phyloP scores from a whole-genome alignment of 35 echinoderm and acorn worm genomes.

The Nesometra sesokonis region DNA sequence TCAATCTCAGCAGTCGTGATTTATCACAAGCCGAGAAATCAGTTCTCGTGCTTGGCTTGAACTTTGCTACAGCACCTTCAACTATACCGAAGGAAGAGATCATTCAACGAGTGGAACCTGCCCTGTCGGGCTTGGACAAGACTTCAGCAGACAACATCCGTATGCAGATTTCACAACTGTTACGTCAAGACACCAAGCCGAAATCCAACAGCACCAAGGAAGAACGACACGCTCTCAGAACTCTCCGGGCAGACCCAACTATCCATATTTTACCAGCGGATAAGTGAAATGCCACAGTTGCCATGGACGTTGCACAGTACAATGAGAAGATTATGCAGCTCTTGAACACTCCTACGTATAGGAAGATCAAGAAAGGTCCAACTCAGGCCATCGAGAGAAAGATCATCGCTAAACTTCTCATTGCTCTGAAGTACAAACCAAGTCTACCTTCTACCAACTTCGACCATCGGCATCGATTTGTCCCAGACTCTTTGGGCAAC shows the following conservation, averaged over 20 bases:
- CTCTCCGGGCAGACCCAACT: background rate
- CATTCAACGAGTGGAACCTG: background rate
- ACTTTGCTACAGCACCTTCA: no score
- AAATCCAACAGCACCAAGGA: slow-evolving; percentile 8
- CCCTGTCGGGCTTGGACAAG: background rate
- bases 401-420: background rate
- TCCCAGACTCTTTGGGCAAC: slow-evolving; percentile 25
- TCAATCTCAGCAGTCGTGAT: background rate
- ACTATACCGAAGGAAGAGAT: background rate
- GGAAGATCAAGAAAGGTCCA: background rate
- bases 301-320: background rate
- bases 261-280: slow-evolving; percentile 4
- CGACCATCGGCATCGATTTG: background rate
- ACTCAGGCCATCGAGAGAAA: background rate
- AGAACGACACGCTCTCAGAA: background rate
- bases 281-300: background rate
- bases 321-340: background rate
- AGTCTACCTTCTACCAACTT: slow-evolving; percentile 6
- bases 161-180: background rate
- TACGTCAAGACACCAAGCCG: background rate
- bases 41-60: background rate
- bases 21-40: background rate
- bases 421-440: background rate
- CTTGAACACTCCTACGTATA: background rate
- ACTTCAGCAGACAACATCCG: background rate